Percentiles rank a stretch among this genome's conserved stretches.
Evolutionary conservation across 2,888 invertebrate genomes (phyloP).

Genomic region (Rhopalosiphum nymphaeae): DNA sequence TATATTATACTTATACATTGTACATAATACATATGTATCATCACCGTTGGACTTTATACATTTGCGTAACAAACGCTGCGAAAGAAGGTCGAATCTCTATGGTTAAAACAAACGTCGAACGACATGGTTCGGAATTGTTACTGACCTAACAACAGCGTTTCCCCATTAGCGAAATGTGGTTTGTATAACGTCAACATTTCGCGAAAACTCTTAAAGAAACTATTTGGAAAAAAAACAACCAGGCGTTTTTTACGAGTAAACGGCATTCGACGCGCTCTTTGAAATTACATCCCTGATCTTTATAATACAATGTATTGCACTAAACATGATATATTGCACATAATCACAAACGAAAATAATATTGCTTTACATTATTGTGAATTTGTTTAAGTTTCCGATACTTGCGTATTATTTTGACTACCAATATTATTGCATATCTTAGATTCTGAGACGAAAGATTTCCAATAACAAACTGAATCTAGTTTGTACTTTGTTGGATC

Average conservation of each 20-base stretch:
- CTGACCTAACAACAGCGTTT: conserved; percentile 30
- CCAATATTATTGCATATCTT: neutral
- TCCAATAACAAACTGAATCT: neutral
- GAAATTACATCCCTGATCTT: neutral
- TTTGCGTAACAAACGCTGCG: neutral
- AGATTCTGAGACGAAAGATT: neutral
- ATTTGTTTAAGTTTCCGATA: neutral
- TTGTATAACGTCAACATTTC: conserved; percentile 25
- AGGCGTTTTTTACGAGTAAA: neutral
- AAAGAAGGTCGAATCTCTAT: conserved; percentile 16
- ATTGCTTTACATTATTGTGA: neutral
- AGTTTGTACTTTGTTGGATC: neutral
- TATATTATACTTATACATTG: neutral
- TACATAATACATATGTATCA: neutral
- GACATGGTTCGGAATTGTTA: conserved; percentile 21
- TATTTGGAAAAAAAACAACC: neutral
- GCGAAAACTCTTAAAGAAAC: neutral
- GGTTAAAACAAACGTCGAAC: conserved; percentile 23
- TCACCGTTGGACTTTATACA: neutral
- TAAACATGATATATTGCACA: neutral
- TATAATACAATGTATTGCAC: neutral
- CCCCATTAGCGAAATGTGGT: conserved; percentile 24
- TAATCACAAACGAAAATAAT: neutral
- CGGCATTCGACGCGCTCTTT: neutral
- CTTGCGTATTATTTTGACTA: neutral